These are phyloP conservation scores for Acleris cristana DNA, from an alignment of 2,888 invertebrate genomes.

Conservation along the genomic window DNA sequence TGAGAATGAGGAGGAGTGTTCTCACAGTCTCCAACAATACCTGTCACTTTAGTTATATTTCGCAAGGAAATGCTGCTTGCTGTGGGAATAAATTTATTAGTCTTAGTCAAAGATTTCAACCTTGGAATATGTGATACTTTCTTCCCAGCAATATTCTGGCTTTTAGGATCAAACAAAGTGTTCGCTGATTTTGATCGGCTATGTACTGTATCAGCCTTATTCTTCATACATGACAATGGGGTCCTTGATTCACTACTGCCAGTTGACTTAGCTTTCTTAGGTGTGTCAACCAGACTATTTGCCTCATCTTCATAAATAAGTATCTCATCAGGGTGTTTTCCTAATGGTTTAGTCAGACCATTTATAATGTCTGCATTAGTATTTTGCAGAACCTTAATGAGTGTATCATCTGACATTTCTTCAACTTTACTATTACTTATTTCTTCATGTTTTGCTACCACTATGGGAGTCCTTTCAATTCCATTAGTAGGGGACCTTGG, in stretches of 20 bases:
- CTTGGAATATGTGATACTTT: constrained; percentile 75
- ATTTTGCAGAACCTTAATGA: constrained; percentile 72
- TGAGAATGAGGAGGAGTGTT: constrained; percentile 79
- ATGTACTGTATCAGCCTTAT: constrained; percentile 67
- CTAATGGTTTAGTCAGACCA: constrained; percentile 48
- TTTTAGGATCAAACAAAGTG: constrained; percentile 65
- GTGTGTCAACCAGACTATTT: constrained; percentile 57
- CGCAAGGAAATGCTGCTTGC: constrained; percentile 70
- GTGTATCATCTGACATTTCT: constrained; percentile 76
- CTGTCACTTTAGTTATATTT: constrained; percentile 61
- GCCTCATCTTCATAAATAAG: constrained; percentile 85
- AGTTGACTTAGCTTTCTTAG: constrained; percentile 66
- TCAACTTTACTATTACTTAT: constrained; percentile 65
- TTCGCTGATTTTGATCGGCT: constrained; percentile 76
- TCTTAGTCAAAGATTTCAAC: constrained; percentile 68
- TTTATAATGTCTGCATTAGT: constrained; percentile 66
- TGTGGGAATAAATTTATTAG: constrained; percentile 52
- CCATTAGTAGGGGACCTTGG: constrained; percentile 77
- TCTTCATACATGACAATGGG: constrained; percentile 80
- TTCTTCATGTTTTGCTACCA: constrained; percentile 59
- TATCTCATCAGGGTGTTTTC: constrained; percentile 74
- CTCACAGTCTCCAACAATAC: constrained; percentile 72
- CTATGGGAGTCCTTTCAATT: constrained; percentile 79
- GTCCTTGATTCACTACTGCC: constrained; percentile 70
- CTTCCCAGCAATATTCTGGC: constrained; percentile 57